Evolutionary conservation across 2,888 invertebrate species (phyloP), one percentile per base, ranked within the genome.

Genomic region (Orthonevra nobilis): DNA sequence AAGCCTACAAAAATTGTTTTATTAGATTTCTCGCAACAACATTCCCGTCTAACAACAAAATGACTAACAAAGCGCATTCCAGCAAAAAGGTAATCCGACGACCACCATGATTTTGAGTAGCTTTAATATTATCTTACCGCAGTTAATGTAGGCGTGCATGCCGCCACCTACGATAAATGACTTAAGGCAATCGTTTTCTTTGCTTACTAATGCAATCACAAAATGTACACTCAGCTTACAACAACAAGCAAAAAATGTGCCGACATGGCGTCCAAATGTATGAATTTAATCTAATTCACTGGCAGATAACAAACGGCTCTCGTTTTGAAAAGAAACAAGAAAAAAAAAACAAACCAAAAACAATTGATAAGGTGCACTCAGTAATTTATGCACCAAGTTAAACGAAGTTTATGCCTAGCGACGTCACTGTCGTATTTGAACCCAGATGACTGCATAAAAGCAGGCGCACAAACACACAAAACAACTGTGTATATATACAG

Each of bases 181-280:
- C 42, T 63, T 17, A 48, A 50, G 6, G 10, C 50, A n/a, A 30
- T 26, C 28, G 42, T 52, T 34, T 32, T 60, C 26, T 28, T 20
- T 17, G 56, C n/a, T n/a, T n/a, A n/a, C n/a, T 66, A 64, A 54
- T 70, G 40, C 28, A 77, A 58, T 66, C 48, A 68, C 54, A 54
- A 40, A 58, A 64, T 12, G 23, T 17, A 19, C 52, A 63, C 42
- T 20, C 30, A 42, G 26, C n/a, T n/a, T n/a, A n/a, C 23, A 23
- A 15, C 36, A 28, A 23, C 15, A 19, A 14, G 14, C 30, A 34
- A 50, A 40, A 28, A 14, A 7, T 28, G 50, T 10, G 46, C 44
- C 75, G 69, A 58, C 70, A 63, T 64, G 77, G 54, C 70, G 70
- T 64, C 70, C 32, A 52, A 69, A 52, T 38, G 6, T 52, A 64